These are phyloP conservation scores for Notocelia uddmanniana DNA, from an alignment of 2,888 invertebrate species.

Conservation along the genomic window DNA sequence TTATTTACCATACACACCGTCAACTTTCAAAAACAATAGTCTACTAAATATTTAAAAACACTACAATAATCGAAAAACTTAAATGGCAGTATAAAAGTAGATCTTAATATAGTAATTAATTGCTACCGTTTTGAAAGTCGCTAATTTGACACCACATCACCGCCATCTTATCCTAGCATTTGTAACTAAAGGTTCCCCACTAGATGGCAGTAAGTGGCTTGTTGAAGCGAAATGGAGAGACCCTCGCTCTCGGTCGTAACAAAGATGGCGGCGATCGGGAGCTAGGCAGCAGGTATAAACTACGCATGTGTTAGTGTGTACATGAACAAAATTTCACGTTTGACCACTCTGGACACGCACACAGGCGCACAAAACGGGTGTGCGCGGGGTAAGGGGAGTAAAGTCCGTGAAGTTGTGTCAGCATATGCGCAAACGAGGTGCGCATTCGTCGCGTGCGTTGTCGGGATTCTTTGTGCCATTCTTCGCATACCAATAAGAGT, in stretches of 20 bases:
- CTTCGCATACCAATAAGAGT: conserved; percentile 96
- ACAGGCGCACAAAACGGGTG: conserved; percentile 73
- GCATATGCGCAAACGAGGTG: conserved; percentile 93
- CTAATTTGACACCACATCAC: conserved; percentile 13
- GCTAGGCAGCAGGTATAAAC: conserved; percentile 82
- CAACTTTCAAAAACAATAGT: not conserved
- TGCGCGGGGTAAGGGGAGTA: conserved; percentile 82
- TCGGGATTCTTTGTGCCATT: conserved; percentile 99
- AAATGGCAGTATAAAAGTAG: not conserved
- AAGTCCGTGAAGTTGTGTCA: conserved; percentile 88
- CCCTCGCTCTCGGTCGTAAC: conserved; percentile 68
- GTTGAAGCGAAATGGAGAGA: conserved; percentile 62
- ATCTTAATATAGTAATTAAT: not conserved
- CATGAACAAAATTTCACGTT: conserved; percentile 83
- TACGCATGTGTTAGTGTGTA: conserved; percentile 76
- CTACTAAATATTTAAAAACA: not conserved
- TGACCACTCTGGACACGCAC: conserved; percentile 83
- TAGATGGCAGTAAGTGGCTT: conserved; percentile 65
- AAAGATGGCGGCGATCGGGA: conserved; percentile 83
- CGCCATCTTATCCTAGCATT: conserved; percentile 51
- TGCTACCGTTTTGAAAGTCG: conserved; percentile 11
- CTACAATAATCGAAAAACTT: not conserved
- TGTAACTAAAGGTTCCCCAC: conserved; percentile 3
- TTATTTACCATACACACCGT: not conserved
- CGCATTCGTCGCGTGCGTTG: conserved; percentile 95